Evolutionary conservation across 2,113 vertebrate species (phyloP).

Genomic region (Isurus oxyrinchus): DNA sequence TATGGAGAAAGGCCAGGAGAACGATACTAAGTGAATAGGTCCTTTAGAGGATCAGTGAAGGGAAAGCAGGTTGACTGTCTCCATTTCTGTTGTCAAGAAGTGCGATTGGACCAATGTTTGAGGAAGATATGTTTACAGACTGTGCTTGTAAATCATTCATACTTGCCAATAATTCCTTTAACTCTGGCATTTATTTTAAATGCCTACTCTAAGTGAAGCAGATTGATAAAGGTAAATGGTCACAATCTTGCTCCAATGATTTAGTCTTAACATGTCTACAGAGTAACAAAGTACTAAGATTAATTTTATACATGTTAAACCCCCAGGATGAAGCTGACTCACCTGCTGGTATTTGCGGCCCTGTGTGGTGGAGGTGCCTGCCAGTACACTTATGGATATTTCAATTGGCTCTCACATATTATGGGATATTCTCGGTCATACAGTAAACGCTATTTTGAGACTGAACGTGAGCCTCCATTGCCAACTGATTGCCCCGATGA

Average conservation of each 20-base stretch:
- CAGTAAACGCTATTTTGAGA: too few species aligned
- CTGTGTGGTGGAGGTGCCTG: slow-evolving; percentile 54
- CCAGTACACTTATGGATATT: slow-evolving; percentile 66
- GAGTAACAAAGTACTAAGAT: too few species aligned
- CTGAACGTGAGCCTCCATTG: slow-evolving; percentile 40
- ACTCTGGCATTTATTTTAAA: not conserved
- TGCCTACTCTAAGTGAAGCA: not conserved
- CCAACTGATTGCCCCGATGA: slow-evolving; percentile 72
- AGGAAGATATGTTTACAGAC: not conserved
- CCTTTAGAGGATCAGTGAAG: not conserved
- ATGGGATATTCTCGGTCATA: not conserved
- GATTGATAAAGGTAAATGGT: not conserved
- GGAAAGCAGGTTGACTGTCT: not conserved
- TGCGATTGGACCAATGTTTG: too few species aligned
- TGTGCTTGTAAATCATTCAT: not conserved
- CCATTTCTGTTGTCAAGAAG: too few species aligned
- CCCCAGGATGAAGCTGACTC: slow-evolving; percentile 58
- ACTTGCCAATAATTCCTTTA: not conserved
- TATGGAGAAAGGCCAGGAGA: not conserved
- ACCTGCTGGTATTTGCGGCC: slow-evolving; percentile 59
- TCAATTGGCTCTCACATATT: slow-evolving; percentile 63
- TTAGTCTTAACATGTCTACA: not conserved
- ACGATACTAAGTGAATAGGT: not conserved
- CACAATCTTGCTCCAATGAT: not conserved
- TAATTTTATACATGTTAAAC: too few species aligned